A percentile compares a stretch with the other conserved stretches of the same genome.
phyloP scores from a whole-genome alignment of 2,113 vertebrate genomes.

The Grammomys surdaster region DNA sequence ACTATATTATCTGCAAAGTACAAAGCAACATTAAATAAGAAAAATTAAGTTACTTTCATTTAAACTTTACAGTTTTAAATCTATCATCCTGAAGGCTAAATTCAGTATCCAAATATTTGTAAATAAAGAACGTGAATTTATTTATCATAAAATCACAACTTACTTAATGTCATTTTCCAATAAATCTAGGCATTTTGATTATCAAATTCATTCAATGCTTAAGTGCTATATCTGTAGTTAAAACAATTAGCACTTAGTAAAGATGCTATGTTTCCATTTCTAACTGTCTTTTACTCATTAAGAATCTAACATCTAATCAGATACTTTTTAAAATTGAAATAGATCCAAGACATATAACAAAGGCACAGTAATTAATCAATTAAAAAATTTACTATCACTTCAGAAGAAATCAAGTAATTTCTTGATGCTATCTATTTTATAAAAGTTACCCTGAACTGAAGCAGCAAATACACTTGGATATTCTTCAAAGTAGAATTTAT shows the following conservation, averaged over 20 bases:
- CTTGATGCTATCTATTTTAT: background rate
- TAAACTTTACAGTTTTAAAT: background rate
- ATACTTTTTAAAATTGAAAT: background rate
- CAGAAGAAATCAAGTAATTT: background rate
- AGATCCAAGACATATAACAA: background rate
- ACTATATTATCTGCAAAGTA: background rate
- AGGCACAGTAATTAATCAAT: background rate
- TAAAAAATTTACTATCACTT: background rate
- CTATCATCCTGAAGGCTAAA: background rate
- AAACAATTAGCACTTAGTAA: conserved; percentile 43
- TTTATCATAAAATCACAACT: background rate
- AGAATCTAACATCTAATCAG: background rate
- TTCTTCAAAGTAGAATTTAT: background rate
- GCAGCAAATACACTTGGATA: background rate
- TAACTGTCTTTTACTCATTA: conserved; percentile 26
- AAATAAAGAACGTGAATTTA: background rate
- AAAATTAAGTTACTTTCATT: background rate
- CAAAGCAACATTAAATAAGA: background rate
- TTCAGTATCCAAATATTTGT: background rate
- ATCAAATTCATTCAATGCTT: background rate
- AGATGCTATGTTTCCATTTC: background rate
- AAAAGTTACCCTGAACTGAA: background rate
- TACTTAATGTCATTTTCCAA: background rate
- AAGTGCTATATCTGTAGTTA: background rate
- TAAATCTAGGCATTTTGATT: background rate